Evolutionary conservation across 2,113 vertebrate species (phyloP).

Genomic region (Callochromis pleurospilus): DNA sequence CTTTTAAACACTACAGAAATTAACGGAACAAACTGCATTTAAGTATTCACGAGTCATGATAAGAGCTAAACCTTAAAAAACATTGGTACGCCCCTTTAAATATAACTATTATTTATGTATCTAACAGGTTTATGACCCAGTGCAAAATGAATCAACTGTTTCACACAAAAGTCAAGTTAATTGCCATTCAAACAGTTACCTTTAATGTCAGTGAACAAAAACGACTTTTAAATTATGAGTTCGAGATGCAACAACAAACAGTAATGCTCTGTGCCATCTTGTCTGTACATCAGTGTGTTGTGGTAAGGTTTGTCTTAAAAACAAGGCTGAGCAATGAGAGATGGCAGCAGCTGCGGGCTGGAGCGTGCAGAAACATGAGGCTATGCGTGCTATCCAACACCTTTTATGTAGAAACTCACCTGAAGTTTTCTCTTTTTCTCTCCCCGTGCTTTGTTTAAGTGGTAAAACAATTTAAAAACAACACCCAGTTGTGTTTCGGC

Average conservation of each 20-base stretch:
- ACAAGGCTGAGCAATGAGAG: constrained; percentile 21
- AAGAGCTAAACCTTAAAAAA: neutral
- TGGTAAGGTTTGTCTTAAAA: constrained; percentile 14
- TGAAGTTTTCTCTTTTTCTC: neutral
- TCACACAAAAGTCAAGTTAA: neutral
- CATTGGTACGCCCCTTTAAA: neutral
- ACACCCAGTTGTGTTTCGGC: neutral
- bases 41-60: neutral
- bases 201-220: neutral
- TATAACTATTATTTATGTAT: neutral
- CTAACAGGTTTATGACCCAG: neutral
- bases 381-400: constrained; percentile 1
- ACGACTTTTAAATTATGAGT: neutral
- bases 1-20: neutral
- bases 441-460: neutral
- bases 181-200: neutral
- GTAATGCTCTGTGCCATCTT: neutral
- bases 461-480: neutral
- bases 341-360: neutral
- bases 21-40: neutral
- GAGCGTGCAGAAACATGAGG: constrained; percentile 20
- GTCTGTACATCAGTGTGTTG: constrained; percentile 6
- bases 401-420: neutral
- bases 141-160: neutral
- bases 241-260: neutral